These are phyloP conservation scores for Cloeon dipterum DNA, from an alignment of 2,888 invertebrate genomes.

Conservation along the genomic window DNA sequence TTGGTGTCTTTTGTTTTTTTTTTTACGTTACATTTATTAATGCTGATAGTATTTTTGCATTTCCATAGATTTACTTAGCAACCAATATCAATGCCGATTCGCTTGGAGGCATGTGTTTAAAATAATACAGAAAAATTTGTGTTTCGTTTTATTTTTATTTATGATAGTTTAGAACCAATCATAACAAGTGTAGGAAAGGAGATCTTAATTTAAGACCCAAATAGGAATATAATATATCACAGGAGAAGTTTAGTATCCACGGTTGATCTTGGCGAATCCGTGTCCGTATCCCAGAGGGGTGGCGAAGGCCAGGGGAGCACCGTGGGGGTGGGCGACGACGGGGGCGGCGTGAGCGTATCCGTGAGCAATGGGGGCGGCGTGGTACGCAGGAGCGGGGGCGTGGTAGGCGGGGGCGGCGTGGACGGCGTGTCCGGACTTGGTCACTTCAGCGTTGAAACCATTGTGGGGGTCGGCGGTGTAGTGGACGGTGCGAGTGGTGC, in stretches of 20 bases:
- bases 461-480: conserved; percentile 14
- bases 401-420: conserved; percentile 18
- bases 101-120: no score
- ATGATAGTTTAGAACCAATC: no score
- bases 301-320: background rate
- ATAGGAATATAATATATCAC: no score
- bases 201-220: no score
- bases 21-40: no score
- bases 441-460: conserved; percentile 36
- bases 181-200: no score
- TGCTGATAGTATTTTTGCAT: no score
- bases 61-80: no score
- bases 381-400: background rate
- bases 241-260: background rate
- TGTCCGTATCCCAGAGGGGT: background rate
- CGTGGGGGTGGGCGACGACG: background rate
- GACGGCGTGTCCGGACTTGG: conserved; percentile 27
- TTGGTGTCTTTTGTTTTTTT: no score
- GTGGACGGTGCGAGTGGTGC: conserved; percentile 3
- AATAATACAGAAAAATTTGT: no score
- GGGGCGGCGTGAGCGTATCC: background rate
- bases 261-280: background rate
- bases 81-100: no score
- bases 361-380: background rate
- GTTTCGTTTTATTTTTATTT: no score